Evolutionary conservation across 2,113 vertebrate genomes (phyloP).

Genomic region (Ardeotis arabs): DNA sequence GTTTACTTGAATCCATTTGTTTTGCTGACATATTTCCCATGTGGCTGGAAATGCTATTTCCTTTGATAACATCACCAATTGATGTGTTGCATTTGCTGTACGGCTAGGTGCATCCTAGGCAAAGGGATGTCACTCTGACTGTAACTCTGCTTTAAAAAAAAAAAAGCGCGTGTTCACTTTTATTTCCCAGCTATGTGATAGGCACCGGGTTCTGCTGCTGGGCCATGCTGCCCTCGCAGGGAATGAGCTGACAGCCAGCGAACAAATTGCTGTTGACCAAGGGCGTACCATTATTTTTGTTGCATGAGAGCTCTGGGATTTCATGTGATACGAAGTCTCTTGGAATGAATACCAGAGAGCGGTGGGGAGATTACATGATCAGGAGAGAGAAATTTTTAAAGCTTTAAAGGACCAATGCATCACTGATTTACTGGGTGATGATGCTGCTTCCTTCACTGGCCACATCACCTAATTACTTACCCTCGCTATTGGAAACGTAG

Average conservation of each 20-base stretch:
- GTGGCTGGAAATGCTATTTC: conserved; percentile 58
- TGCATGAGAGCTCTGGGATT: background rate
- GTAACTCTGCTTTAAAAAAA: background rate
- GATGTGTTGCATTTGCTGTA: background rate
- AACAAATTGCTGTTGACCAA: conserved; percentile 4
- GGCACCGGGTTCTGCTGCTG: background rate
- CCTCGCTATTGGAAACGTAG: background rate
- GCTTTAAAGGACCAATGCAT: background rate
- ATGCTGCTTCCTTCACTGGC: background rate
- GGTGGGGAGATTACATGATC: background rate
- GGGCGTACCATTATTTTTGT: background rate
- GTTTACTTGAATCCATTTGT: conserved; percentile 66
- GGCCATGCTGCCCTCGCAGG: background rate
- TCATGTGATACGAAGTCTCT: background rate
- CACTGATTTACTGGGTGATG: background rate
- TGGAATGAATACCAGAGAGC: background rate
- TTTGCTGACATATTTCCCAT: conserved; percentile 67
- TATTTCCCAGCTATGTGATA: background rate
- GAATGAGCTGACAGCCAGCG: background rate
- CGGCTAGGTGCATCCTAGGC: background rate
- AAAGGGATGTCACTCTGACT: background rate
- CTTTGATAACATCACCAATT: conserved; percentile 61
- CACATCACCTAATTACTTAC: background rate
- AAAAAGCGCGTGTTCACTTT: background rate
- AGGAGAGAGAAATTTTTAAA: background rate